Evolutionary conservation across 2,797 vertebrate genomes (phyloP).

Genomic region (Calcarius lapponicus): DNA sequence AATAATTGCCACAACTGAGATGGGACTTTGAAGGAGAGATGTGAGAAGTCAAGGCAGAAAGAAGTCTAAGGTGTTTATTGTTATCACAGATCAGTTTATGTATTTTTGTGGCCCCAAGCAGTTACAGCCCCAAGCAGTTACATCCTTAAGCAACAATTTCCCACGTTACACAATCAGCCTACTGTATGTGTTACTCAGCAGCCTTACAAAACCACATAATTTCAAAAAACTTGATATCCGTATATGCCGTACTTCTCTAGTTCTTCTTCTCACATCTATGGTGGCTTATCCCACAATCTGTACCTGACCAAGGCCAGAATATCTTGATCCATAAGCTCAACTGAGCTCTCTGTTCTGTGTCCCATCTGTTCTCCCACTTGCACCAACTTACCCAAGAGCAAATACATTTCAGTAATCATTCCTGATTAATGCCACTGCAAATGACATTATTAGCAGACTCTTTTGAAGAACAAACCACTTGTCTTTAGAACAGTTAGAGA

Average conservation of each 20-base stretch:
- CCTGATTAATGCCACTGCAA: neutral
- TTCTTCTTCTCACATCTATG: neutral
- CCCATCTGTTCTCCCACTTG: neutral
- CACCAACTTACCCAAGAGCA: neutral
- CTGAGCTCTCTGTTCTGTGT: neutral
- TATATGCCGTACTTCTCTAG: neutral
- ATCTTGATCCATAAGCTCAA: neutral
- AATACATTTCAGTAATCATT: neutral
- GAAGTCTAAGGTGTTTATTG: neutral
- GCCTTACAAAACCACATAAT: neutral
- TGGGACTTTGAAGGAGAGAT: neutral
- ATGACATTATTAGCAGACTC: neutral
- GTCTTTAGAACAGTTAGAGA: neutral
- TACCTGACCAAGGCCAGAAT: neutral
- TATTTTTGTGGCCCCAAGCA: neutral
- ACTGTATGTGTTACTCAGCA: neutral
- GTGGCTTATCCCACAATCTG: neutral
- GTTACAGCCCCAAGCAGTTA: neutral
- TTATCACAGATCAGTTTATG: neutral
- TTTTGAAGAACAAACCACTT: neutral
- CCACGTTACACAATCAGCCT: neutral
- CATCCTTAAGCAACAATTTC: neutral
- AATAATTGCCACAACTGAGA: neutral
- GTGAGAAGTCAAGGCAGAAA: neutral
- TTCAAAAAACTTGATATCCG: neutral